Base-by-base conservation (phyloP, 64 coral and sea anemone species). In the Orbicella faveolata region DNA sequence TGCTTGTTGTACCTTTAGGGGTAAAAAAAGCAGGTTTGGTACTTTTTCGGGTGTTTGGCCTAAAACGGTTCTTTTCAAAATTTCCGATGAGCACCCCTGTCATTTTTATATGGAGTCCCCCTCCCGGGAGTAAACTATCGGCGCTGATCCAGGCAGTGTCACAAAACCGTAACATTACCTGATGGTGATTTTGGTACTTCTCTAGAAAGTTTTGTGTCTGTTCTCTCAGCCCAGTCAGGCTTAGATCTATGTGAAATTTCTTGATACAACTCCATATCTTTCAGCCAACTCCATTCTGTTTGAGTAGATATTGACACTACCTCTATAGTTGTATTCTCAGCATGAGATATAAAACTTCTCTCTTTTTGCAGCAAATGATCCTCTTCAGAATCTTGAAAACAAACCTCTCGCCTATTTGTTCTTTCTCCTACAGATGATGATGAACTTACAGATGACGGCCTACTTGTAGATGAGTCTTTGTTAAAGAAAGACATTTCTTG, bases 291-390 rank as follows among this genome's bases (percentile, higher is more conserved):
- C 61, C 68, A 95, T 91, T 95, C 93, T 59, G 89, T 95, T 59
- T 95, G 93, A 2, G 93, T 95, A 77, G 66, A 95, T 30, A 64
- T 81, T 67, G 93, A 86, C 1, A 89, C 68, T 19, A 94, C 16
- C 17, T 90, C 80, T 21, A 78, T 80, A 8, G 12, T 68, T 8
- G 21, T 20, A 57, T 89, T 89, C 21, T 44, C 74, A 36, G 74
- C 23, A 39, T 75, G n/a, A 34, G 70, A 63, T 57, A 78, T 78
- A 79, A 83, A 89, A 84, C 81, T 79, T 61, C 52, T 90, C 63
- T 70, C 66, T 79, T 57, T 89, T 59, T 78, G 36, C 2, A 78
- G 23, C 41, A 17, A n/a, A 9, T 70, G 21, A 18, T 75, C 33
- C 68, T 11, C 80, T 16, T 90, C 89, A 0, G 52, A 17, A 41